Evolutionary conservation across 2,113 vertebrate species (phyloP), one percentile per base, ranked within the genome.

Genomic region (Microcebus lehilahytsara): DNA sequence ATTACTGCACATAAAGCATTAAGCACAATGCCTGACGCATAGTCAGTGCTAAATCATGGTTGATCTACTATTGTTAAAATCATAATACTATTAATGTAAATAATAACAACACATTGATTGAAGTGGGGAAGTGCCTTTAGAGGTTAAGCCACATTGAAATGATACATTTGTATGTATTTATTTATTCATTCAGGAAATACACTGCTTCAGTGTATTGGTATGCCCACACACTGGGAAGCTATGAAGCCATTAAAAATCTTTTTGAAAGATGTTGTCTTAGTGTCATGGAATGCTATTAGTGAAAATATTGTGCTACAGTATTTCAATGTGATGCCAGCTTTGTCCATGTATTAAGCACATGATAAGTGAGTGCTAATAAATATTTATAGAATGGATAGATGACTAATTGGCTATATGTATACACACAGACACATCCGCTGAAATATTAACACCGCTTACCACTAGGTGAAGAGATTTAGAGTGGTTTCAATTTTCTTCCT

Each of bases 141-240:
- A 32, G n/a, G n/a, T 34, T 53, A 71, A 72, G 40, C 16, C 19
- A 30, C 40, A 34, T 3, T 37, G 17, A 77, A 58, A 49, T 56
- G 53, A 85, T 60, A 84, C 14, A 64, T 53, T 40, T 32, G 6
- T 49, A 34, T n/a, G 0, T 34, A 46, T 64, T 74, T 30, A 16
- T 85, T 34, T 30, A 51, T 32, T n/a, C 42, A 16, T 46, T 94
- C 22, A 23, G 67, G 58, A 72, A 72, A 60, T 22, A 9, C 0
- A 8, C 9, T 16, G 20, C 30, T 85, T 60, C 32, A 1, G 14
- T 10, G 37, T 16, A 23, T 4, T 64, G 62, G 16, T 46, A 5
- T 30, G 16, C 16, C n/a, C 2, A 1, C 30, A 22, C 27, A 13
- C 0, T 1, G 51, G 56, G 5, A 72, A 46, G 1, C 27, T 12